Evolutionary conservation across 2,888 invertebrate genomes (phyloP).

Genomic region (Gandaritis pyraliata): DNA sequence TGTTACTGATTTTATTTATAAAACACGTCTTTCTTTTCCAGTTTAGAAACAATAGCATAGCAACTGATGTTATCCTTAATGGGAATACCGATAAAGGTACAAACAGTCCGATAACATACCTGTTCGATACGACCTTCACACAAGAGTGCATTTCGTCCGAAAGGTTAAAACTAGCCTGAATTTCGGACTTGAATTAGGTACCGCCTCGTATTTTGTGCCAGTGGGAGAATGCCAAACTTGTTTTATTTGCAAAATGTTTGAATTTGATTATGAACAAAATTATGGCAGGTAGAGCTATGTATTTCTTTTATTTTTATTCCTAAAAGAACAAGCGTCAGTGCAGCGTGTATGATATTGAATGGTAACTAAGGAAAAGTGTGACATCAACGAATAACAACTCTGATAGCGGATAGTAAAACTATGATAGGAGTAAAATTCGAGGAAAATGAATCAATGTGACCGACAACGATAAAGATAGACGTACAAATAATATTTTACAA

Average conservation of each 20-base stretch:
- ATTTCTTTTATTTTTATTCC: no score
- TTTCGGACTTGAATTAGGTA: not conserved
- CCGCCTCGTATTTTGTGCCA: slow-evolving; percentile 1
- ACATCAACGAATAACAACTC: not conserved
- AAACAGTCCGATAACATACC: slow-evolving; percentile 51
- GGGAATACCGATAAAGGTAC: slow-evolving; percentile 42
- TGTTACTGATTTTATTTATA: not conserved
- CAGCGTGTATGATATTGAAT: no score
- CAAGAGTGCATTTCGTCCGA: slow-evolving; percentile 35
- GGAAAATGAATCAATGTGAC: not conserved
- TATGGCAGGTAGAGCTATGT: not conserved
- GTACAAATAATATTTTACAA: not conserved
- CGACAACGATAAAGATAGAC: not conserved
- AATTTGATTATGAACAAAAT: slow-evolving; percentile 7
- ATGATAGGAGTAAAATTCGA: not conserved
- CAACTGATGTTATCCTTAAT: slow-evolving; percentile 44
- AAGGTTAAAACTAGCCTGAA: slow-evolving; percentile 9
- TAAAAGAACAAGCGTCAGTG: no score
- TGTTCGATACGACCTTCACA: slow-evolving; percentile 50
- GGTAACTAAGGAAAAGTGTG: not conserved
- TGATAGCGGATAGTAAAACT: not conserved
- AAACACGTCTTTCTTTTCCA: not conserved
- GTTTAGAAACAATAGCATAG: slow-evolving; percentile 28
- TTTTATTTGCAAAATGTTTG: slow-evolving; percentile 8
- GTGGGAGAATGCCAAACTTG: slow-evolving; percentile 3